Conservation (phyloP, 1,140 invertebrate species). For the Cecropterus lyciades region DNA sequence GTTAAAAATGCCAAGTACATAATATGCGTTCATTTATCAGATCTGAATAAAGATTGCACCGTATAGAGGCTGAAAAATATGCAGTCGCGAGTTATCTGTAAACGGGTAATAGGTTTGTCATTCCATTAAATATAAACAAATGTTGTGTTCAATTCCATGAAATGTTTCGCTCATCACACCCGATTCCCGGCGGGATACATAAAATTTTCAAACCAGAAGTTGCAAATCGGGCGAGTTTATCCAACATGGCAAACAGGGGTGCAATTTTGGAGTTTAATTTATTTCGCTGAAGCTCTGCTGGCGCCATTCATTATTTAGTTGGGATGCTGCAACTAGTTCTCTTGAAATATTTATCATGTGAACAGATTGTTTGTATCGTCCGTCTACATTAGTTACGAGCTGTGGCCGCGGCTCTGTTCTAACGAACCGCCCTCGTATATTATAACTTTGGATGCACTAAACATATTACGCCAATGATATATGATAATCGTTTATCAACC, state of each 20-base stretch:
- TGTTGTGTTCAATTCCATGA: neutral
- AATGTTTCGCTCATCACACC: conserved; percentile 10
- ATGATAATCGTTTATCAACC: conserved; percentile 12
- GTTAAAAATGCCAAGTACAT: too few relatives aligned
- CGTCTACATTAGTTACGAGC: conserved; percentile 15
- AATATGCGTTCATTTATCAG: too few relatives aligned
- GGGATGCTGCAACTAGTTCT: conserved; percentile 15
- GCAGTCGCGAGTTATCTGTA: too few relatives aligned
- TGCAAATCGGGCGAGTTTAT: conserved; percentile 14
- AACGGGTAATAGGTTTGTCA: neutral
- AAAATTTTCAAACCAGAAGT: conserved; percentile 15
- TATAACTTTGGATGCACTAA: conserved; percentile 16
- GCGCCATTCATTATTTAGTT: conserved; percentile 24
- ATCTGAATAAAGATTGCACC: too few relatives aligned
- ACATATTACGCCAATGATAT: conserved; percentile 13
- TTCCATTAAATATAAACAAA: conserved; percentile 1
- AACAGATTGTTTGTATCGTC: conserved; percentile 26
- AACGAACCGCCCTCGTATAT: conserved; percentile 15
- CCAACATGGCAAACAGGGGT: conserved; percentile 9
- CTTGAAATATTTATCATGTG: conserved; percentile 29
- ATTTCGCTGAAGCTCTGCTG: conserved; percentile 17
- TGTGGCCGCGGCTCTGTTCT: neutral
- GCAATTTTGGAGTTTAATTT: conserved; percentile 27
- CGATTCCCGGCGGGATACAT: conserved; percentile 2
- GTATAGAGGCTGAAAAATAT: too few relatives aligned